Evolutionary conservation across 2,113 vertebrate genomes (phyloP).

Genomic region (Jacana jacana): DNA sequence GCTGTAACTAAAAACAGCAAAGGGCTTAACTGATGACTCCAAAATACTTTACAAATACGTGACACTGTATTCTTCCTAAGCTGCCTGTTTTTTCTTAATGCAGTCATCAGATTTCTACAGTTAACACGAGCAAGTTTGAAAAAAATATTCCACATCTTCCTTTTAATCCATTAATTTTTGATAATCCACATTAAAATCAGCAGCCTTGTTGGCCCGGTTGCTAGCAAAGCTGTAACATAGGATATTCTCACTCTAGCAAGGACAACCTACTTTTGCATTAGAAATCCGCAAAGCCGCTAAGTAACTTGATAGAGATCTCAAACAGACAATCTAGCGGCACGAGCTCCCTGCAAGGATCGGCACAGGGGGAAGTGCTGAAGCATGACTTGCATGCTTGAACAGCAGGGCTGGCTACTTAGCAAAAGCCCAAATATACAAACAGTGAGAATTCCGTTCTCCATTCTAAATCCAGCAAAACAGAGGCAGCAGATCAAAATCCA

Average conservation of each 20-base stretch:
- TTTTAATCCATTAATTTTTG: neutral
- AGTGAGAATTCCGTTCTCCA: neutral
- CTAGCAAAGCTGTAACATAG: neutral
- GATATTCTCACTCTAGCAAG: neutral
- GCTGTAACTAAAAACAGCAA: neutral
- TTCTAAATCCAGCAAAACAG: neutral
- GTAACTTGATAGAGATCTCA: neutral
- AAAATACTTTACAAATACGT: neutral
- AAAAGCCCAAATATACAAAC: neutral
- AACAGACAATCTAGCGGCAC: neutral
- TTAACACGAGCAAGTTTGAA: neutral
- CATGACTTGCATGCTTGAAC: neutral
- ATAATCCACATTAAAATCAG: neutral
- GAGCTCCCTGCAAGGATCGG: neutral
- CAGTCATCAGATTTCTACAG: neutral
- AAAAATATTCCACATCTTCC: neutral
- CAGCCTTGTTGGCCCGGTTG: neutral
- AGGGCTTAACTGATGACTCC: neutral
- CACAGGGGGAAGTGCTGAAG: neutral
- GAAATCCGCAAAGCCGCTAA: neutral
- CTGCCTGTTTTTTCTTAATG: neutral
- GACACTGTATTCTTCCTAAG: neutral
- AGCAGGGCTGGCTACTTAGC: neutral
- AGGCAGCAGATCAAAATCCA: neutral
- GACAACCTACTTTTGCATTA: neutral